Evolutionary conservation across 2,888 invertebrate species (phyloP).

Genomic region (Lasioglossum lativentre): DNA sequence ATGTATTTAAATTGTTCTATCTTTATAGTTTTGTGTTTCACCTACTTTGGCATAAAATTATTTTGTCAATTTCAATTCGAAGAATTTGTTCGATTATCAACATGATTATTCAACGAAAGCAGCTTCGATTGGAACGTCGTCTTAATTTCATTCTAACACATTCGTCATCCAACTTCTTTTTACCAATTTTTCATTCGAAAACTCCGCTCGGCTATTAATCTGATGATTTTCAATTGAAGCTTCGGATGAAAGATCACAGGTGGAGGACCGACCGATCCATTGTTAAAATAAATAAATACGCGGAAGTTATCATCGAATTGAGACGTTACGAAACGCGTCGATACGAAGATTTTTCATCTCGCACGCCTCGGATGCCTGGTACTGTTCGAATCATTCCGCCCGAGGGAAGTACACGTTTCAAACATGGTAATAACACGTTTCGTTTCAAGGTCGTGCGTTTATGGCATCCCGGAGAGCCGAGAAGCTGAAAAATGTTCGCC

Average conservation of each 20-base stretch:
- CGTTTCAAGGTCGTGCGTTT: conserved; percentile 59
- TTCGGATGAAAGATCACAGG: not conserved
- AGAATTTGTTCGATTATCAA: too few relatives aligned
- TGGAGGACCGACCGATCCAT: not conserved
- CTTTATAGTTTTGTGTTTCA: not conserved
- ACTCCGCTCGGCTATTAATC: not conserved
- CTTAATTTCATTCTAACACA: too few relatives aligned
- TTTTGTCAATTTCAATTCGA: too few relatives aligned
- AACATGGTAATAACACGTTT: conserved; percentile 62
- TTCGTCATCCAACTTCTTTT: too few relatives aligned
- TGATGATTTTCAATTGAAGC: not conserved
- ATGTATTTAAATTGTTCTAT: too few relatives aligned
- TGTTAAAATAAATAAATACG: conserved; percentile 20
- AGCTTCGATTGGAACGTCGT: not conserved
- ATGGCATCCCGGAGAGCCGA: conserved; percentile 38
- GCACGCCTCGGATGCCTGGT: conserved; percentile 44
- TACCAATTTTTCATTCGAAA: not conserved
- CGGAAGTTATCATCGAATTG: conserved; percentile 12
- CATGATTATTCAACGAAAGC: not conserved
- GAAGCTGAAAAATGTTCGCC: conserved; percentile 38
- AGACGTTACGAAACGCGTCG: conserved; percentile 47
- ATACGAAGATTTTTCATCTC: conserved; percentile 52
- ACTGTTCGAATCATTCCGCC: conserved; percentile 54
- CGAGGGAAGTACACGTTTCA: conserved; percentile 60
- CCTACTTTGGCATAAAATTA: too few relatives aligned